Evolutionary conservation across 2,888 invertebrate species (phyloP), one percentile per base, ranked within the genome.

Genomic region (Lepidonotus clava): DNA sequence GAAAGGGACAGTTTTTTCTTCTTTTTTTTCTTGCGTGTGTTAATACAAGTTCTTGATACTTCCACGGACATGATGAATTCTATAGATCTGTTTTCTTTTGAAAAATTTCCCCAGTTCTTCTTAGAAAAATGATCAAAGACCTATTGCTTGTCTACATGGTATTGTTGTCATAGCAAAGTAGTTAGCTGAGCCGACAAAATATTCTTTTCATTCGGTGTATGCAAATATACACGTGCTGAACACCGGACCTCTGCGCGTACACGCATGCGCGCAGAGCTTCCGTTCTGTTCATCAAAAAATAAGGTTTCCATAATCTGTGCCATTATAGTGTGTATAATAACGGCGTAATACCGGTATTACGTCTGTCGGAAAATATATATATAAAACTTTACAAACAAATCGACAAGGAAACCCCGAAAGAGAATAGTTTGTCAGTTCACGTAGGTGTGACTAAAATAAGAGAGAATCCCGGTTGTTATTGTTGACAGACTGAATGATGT

Each of bases 311-410:
- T 36, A 28, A 71, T 85, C 67, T 46, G 67, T 71, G 71, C 46
- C 46, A 71, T 71, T 34, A 28, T 28, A 18, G 28, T 71, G n/a
- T n/a, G 66, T 71, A 85, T 46, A 80, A 80, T 80, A 80, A 80
- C 80, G 83, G 83, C 86, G 86, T 86, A 86, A 86, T 86, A 86
- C 86, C 86, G 86, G 86, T 86, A 86, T 86, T 86, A 86, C 86
- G 86, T 86, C 83, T 40, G 56, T 77, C 46, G 41, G 46, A 51
- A 66, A 83, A 83, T 41, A 67, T 85, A 83, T 51, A 86, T 71
- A 53, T 76, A 76, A 76, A 66, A 85, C 85, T 77, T 85, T 85
- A 85, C 71, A 85, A 71, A 85, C 71, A 41, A 53, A 41, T 85
- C 41, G 41, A 85, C 83, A 56, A 41, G 41, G 84, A 84, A 85